Evolutionary conservation across 2,888 invertebrate species (phyloP), one percentile per base, ranked within the genome.

Genomic region (Diaprepes abbreviatus): DNA sequence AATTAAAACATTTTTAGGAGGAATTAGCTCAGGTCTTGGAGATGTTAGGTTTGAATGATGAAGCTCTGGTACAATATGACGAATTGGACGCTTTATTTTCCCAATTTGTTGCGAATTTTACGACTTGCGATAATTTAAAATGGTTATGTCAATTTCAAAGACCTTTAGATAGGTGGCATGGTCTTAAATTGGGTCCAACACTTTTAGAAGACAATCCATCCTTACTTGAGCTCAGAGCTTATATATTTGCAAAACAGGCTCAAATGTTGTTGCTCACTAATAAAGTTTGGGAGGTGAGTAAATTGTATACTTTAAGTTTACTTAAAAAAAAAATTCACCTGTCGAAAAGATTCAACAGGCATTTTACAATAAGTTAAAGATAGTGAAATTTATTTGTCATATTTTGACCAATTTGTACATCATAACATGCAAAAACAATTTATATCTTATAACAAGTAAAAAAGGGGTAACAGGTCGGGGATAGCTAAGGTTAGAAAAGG

Each of bases 61-160:
- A 98, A 85, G 95, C 97, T 10, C 86, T 98, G 75, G 94, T 98
- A 63, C 98, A 98, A 81, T 98, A 97, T 83, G 98, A 98, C 83
- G 98, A 98, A 85, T 86, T 98, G 79, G 97, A 98, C 86, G 97
- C 97, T 55, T 88, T 98, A 76, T 97, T 98, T 84, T 96, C 97
- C 1, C 97, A 98, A 86, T 97, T 97, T 85, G 92, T 98, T 63
- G 91, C 67, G 7, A 71, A 72, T 57, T 72, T 68, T n/a, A 93
- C 93, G 79, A 89, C 93, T 74, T 93, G 94, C 71, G 95, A 94
- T 79, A 91, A 92, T 79, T 93, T 95, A 64, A 79, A 72, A 66
- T 97, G 97, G 97, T 85, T 97, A 74, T 88, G 88, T 67, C 89
- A 90, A 35, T 96, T 97, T 81, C 91, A 92, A 80, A 89, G 89